Evolutionary conservation across 2,113 vertebrate species (phyloP), one percentile per base, ranked within the genome.

Genomic region (Notiomystis cincta): DNA sequence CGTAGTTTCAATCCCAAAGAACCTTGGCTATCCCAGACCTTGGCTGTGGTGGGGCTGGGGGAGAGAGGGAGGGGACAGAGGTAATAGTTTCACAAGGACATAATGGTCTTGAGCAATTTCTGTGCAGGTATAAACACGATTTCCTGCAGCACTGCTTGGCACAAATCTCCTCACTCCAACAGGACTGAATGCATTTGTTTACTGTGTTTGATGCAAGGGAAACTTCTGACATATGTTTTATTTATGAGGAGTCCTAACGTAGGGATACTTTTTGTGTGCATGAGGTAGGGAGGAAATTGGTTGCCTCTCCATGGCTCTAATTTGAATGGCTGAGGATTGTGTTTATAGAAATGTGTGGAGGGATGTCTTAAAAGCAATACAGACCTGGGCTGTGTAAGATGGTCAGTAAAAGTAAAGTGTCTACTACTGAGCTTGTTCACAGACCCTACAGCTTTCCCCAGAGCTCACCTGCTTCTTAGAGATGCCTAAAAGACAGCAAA

Each of bases 51-150:
- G 58, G 48, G 51, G 18, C 15, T 69, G 16, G 19, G 11, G 51
- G 27, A 85, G 45, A 71, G 72, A 83, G 37, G 81, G 87, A 82
- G 45, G 57, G 50, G 71, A 71, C 72, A 86, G 58, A 91, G 11
- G 80, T 9, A 85, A 77, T 44, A 85, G 73, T 93, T 95, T 85
- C 58, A 31, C 51, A 93, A 83, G 93, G 79, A 85, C 88, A 38
- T 50, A 53, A 82, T 54, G 95, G 89, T 96, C 95, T 96, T 93
- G 92, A 92, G 94, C 86, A 95, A 96, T 64, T 93, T 93, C 92
- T 97, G 53, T 94, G 79, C 96, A 96, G 93, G 96, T 94, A 96
- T 78, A 89, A 96, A 97, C 96, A 95, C 88, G 96, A 97, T 86
- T 95, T 81, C 67, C 62, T 51, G 79, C 2, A 1, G 61, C 76